Evolutionary conservation across 2,113 vertebrate species (phyloP).

Genomic region (Nicator chloris): DNA sequence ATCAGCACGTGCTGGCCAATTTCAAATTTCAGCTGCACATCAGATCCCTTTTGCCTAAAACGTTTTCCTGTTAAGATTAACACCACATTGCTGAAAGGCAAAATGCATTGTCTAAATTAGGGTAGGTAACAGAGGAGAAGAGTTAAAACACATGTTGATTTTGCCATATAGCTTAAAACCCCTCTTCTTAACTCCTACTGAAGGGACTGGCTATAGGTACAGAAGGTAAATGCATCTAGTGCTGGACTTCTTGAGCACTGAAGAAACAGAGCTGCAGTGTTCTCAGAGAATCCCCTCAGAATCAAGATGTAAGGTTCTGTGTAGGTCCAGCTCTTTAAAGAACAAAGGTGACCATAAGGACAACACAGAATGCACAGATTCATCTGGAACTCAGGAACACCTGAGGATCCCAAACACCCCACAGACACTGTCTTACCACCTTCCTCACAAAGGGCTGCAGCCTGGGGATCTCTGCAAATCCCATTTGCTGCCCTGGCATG

Average conservation of each 20-base stretch:
- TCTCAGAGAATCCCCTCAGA: neutral
- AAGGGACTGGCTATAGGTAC: neutral
- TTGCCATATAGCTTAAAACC: neutral
- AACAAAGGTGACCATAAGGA: neutral
- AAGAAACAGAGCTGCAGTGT: neutral
- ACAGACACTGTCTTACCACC: neutral
- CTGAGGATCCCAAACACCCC: neutral
- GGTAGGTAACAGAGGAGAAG: neutral
- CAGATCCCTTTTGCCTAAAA: neutral
- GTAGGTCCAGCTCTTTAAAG: neutral
- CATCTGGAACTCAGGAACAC: neutral
- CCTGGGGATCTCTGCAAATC: neutral
- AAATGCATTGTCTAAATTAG: neutral
- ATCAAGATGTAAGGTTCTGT: neutral
- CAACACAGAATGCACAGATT: neutral
- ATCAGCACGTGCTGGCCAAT: neutral
- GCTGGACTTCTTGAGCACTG: neutral
- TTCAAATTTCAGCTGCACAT: neutral
- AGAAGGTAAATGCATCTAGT: neutral
- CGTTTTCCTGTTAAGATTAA: neutral
- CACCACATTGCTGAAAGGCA: neutral
- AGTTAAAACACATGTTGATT: neutral
- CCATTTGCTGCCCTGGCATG: neutral
- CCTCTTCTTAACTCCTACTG: neutral
- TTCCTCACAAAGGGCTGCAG: neutral